Evolutionary conservation across 2,888 invertebrate species (phyloP).

Genomic region (Coenonympha glycerion): DNA sequence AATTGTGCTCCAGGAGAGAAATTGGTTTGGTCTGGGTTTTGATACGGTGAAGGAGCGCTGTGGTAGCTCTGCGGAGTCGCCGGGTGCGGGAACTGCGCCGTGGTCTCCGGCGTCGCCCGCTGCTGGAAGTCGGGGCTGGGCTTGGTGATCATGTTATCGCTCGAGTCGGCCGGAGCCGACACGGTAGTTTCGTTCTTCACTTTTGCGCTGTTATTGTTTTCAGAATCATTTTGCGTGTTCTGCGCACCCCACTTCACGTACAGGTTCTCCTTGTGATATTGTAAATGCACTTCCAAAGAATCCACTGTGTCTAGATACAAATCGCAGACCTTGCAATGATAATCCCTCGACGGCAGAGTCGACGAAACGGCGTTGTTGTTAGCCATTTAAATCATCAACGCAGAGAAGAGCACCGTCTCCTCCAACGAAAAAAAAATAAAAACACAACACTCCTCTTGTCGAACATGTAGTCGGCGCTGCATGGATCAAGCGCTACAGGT

Average conservation of each 20-base stretch:
- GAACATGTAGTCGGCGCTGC: conserved; percentile 61
- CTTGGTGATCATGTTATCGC: conserved; percentile 80
- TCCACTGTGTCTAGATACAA: conserved; percentile 84
- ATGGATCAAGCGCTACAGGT: conserved; percentile 62
- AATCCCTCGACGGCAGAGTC: conserved; percentile 76
- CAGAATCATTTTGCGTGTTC: conserved; percentile 75
- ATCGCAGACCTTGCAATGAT: conserved; percentile 85
- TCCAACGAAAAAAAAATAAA: conserved; percentile 73
- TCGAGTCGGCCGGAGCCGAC: conserved; percentile 84
- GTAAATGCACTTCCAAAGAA: conserved; percentile 86
- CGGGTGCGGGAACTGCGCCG: conserved; percentile 77
- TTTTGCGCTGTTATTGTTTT: conserved; percentile 80
- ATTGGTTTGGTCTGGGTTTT: conserved; percentile 75
- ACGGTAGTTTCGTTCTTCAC: conserved; percentile 77
- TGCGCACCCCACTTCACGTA: conserved; percentile 83
- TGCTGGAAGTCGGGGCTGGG: conserved; percentile 77
- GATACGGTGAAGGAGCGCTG: conserved; percentile 80
- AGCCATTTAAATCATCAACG: conserved; percentile 74
- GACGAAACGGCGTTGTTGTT: conserved; percentile 72
- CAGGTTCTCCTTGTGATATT: conserved; percentile 86
- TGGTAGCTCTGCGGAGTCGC: conserved; percentile 80
- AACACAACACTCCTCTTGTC: conserved; percentile 59
- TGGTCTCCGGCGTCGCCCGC: conserved; percentile 76
- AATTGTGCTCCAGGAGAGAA: conserved; percentile 75
- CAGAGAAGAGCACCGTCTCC: conserved; percentile 67